Base-by-base conservation (phyloP, 2,797 vertebrate genomes). In the Bufotes viridis region DNA sequence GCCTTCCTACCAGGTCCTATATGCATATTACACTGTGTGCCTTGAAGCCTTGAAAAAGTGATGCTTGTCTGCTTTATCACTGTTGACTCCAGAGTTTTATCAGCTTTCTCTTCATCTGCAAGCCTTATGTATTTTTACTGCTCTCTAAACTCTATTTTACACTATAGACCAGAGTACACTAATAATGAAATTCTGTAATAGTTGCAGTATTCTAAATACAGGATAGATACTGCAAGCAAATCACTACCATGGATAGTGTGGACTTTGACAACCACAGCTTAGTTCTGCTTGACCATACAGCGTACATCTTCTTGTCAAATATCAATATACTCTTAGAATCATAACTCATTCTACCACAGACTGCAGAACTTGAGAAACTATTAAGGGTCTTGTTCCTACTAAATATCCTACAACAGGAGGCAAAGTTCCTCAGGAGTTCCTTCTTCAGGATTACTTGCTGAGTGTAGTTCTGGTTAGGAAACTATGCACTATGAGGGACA, bases 11-110 rank as follows among this genome's bases (percentile, higher is more conserved):
- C 84, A 78, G 80, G 80, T 86, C 79, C 61, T 78, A 78, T 78
- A 78, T 78, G 74, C 61, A 89, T 78, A 82, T 69, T 82, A 86
- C 75, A 69, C 82, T n/a, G 84, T 78, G 81, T 80, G 61, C 63
- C 22, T 84, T 78, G 55, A 57, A 81, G 87, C 63, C 22, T 84
- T 78, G 55, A 57, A 74, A 82, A 88, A 75, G 57, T 83, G 69
- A 60, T 76, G 70, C 24, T 83, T 55, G 26, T 42, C n/a, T 69
- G 60, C 53, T 57, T 85, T 88, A 80, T 85, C 17, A 58, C 26
- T 81, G 34, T 63, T 55, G 24, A 22, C 83, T 81, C 13, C 78
- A 75, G 22, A 13, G 13, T 49, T 63, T 42, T 63, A 74, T 24
- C 57, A 63, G 7, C 34, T 34, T 80, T 53, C 34, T 55, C n/a